Percentiles rank a stretch among this genome's conserved stretches.
Conservation (phyloP, 2,797 vertebrate genomes). For the Echeneis naucrates region DNA sequence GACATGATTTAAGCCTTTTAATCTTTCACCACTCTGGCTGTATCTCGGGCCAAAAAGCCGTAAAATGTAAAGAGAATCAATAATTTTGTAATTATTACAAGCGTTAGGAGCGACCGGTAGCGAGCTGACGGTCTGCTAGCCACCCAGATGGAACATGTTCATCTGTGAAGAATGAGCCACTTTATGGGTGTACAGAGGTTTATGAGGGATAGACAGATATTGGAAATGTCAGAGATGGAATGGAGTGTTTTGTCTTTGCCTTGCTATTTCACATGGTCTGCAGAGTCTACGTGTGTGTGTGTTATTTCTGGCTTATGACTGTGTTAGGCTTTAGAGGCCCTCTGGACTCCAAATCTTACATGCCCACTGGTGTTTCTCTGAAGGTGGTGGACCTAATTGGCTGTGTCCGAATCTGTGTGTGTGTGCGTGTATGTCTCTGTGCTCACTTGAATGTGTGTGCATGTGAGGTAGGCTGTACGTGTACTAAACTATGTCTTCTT, state of each 20-base stretch:
- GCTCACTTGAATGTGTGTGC: conserved; percentile 7
- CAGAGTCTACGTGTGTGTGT: conserved; percentile 71
- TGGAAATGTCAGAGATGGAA: conserved; percentile 82
- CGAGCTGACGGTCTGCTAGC: conserved; percentile 34
- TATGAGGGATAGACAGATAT: conserved; percentile 80
- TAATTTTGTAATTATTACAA: conserved; percentile 52
- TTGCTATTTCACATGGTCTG: conserved; percentile 78
- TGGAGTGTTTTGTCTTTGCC: conserved; percentile 79
- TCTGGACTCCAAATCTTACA: conserved; percentile 78
- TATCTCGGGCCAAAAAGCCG: neutral
- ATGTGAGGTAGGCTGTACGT: neutral
- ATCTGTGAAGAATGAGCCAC: conserved; percentile 72
- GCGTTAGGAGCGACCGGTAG: conserved; percentile 36
- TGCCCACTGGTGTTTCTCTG: conserved; percentile 83
- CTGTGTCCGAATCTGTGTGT: conserved; percentile 63
- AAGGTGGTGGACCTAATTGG: conserved; percentile 82
- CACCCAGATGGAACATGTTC: conserved; percentile 64
- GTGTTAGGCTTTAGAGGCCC: conserved; percentile 80
- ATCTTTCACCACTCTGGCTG: neutral
- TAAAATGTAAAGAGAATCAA: conserved; percentile 46
- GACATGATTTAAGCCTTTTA: conserved; percentile 16
- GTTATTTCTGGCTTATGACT: conserved; percentile 81
- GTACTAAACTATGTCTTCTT: neutral
- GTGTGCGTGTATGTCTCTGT: conserved; percentile 9
- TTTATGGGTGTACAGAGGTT: conserved; percentile 75